Evolutionary conservation across 2,797 vertebrate genomes (phyloP).

Genomic region (Sebastes vulpes): DNA sequence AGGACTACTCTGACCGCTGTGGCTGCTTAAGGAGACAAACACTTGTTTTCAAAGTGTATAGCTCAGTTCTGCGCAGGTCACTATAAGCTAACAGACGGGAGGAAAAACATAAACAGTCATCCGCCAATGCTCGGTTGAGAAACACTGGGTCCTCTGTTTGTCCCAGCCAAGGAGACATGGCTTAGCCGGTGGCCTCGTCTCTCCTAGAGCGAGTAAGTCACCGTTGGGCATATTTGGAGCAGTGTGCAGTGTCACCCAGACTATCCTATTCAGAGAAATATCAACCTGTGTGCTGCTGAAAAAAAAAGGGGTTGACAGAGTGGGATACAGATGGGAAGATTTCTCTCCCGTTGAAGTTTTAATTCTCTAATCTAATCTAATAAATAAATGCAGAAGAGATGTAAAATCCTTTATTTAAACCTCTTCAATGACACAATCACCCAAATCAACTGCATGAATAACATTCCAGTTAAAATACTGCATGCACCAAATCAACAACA

Average conservation of each 20-base stretch:
- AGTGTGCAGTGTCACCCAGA: constrained; percentile 15
- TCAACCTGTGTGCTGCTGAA: neutral
- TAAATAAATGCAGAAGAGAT: neutral
- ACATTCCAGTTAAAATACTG: neutral
- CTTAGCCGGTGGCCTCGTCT: constrained; percentile 33
- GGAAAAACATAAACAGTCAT: constrained; percentile 29
- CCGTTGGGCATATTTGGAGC: constrained; percentile 41
- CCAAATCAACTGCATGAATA: neutral
- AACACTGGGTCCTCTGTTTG: constrained; percentile 67
- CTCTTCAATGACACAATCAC: neutral
- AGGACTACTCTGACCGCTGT: neutral
- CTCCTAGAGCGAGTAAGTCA: constrained; percentile 48
- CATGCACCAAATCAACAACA: neutral
- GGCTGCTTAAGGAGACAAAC: constrained; percentile 2
- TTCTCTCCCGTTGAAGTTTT: neutral
- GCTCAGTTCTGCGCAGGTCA: constrained; percentile 14
- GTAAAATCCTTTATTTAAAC: neutral
- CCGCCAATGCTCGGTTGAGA: constrained; percentile 28
- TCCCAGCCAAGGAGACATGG: constrained; percentile 21
- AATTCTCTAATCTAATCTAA: neutral
- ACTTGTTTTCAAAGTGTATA: neutral
- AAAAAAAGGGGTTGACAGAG: neutral
- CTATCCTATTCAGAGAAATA: constrained; percentile 15
- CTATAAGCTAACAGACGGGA: constrained; percentile 13
- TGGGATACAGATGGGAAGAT: neutral